Percentiles rank a stretch among this genome's conserved stretches.
Evolutionary conservation across 2,113 vertebrate genomes (phyloP).

Genomic region (Polypterus bichir): DNA sequence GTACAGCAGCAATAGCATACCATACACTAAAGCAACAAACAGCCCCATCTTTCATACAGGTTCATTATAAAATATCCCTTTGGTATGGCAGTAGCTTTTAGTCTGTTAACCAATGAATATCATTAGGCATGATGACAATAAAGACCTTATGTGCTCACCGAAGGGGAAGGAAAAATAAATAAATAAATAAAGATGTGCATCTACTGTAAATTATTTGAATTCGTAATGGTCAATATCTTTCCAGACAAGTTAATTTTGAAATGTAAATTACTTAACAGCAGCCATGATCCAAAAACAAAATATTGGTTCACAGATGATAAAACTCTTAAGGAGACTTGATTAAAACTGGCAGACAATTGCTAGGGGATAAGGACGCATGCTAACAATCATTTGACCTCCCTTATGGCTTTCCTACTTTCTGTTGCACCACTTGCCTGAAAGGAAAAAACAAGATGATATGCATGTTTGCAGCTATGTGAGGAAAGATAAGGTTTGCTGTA

Average conservation of each 20-base stretch:
- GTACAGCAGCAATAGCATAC: too few relatives aligned
- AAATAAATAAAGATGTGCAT: too few relatives aligned
- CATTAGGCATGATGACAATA: too few relatives aligned
- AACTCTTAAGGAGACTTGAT: constrained; percentile 1
- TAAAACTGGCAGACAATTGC: constrained; percentile 6
- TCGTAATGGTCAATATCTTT: constrained; percentile 6
- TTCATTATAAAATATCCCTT: too few relatives aligned
- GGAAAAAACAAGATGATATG: not conserved
- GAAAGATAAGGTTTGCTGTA: not conserved
- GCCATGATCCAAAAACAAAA: not conserved
- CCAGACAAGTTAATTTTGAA: constrained; percentile 4
- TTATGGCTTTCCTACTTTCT: not conserved
- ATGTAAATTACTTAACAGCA: not conserved
- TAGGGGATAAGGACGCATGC: not conserved
- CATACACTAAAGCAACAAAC: too few relatives aligned
- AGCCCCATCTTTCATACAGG: too few relatives aligned
- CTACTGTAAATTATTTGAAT: not conserved
- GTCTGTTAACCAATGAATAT: too few relatives aligned
- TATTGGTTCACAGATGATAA: not conserved
- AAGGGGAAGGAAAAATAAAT: too few relatives aligned
- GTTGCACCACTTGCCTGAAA: not conserved
- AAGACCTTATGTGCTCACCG: too few relatives aligned
- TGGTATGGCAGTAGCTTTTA: too few relatives aligned
- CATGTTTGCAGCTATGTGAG: too few relatives aligned
- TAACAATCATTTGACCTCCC: constrained; percentile 6